phyloP scores from a whole-genome alignment of 2,888 invertebrate species.

The Pachydiplax longipennis region DNA sequence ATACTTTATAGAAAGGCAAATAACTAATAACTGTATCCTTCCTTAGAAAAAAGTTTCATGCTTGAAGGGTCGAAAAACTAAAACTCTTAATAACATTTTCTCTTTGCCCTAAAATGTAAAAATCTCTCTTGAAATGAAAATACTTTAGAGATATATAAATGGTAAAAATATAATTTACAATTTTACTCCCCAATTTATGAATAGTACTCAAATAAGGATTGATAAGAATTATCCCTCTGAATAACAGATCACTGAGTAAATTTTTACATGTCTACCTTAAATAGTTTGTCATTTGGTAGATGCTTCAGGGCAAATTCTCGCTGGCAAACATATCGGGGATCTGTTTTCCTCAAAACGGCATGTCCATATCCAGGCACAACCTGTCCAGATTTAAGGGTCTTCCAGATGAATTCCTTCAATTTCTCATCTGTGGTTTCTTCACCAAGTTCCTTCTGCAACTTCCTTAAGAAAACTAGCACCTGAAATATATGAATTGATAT shows the following conservation, averaged over 20 bases:
- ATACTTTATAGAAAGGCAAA: no score
- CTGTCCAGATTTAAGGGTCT: conserved; percentile 92
- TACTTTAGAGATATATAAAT: no score
- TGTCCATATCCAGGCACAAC: conserved; percentile 98
- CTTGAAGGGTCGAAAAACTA: no score
- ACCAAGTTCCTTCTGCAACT: conserved; percentile 85
- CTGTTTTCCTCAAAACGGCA: conserved; percentile 94
- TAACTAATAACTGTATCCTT: no score
- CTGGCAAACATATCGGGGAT: conserved; percentile 91
- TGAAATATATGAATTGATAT: conserved; percentile 58
- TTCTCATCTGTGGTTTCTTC: conserved; percentile 87
- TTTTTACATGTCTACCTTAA: conserved; percentile 68
- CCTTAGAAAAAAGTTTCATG: no score
- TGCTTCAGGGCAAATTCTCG: conserved; percentile 94
- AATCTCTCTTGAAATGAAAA: no score
- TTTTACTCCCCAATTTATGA: no score
- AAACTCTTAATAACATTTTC: no score
- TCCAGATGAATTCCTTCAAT: conserved; percentile 96
- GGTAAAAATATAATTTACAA: no score
- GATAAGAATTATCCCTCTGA: no score
- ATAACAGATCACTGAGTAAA: neutral
- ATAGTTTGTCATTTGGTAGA: conserved; percentile 88
- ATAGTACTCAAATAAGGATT: no score
- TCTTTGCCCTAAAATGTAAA: no score
- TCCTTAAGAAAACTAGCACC: conserved; percentile 93